Evolutionary conservation across 2,113 vertebrate species (phyloP).

Genomic region (Nannobrachium achirus): DNA sequence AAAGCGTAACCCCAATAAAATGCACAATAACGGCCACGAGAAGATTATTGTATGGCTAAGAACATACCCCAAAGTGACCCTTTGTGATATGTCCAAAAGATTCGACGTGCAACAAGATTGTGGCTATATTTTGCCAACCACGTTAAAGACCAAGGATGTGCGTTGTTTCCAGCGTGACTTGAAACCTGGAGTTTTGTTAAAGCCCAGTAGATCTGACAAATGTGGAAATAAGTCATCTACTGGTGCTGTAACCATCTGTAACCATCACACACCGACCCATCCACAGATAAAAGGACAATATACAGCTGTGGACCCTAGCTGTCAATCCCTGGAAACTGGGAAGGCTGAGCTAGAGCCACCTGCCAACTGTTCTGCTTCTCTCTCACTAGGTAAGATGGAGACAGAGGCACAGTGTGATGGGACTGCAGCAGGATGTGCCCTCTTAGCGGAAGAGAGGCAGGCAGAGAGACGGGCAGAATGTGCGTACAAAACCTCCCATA

Average conservation of each 20-base stretch:
- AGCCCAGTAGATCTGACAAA: slow-evolving; percentile 22
- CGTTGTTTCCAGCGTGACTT: slow-evolving; percentile 62
- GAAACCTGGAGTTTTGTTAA: slow-evolving; percentile 27
- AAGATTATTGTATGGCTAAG: slow-evolving; percentile 21
- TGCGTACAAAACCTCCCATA: too few relatives aligned
- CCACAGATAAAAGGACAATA: neutral
- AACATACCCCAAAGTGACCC: slow-evolving; percentile 46
- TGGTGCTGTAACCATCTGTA: slow-evolving; percentile 3
- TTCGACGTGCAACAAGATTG: slow-evolving; percentile 28
- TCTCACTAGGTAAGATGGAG: slow-evolving; percentile 10
- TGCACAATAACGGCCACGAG: neutral
- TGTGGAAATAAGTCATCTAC: neutral
- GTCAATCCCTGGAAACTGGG: neutral
- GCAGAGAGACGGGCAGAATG: too few relatives aligned
- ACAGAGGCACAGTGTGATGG: neutral
- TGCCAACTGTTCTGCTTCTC: slow-evolving; percentile 25
- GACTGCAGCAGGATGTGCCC: neutral
- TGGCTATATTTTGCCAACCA: slow-evolving; percentile 41
- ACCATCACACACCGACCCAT: slow-evolving; percentile 6
- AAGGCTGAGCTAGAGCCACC: slow-evolving; percentile 8
- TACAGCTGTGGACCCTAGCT: neutral
- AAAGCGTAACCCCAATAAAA: slow-evolving; percentile 4
- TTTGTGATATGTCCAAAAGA: slow-evolving; percentile 54
- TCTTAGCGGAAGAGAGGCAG: neutral
- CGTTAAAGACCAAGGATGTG: slow-evolving; percentile 44